Percentiles rank a stretch among this genome's conserved stretches.
These are phyloP conservation scores for Limnephilus auricula DNA, from an alignment of 2,888 invertebrate genomes.

Conservation along the genomic window DNA sequence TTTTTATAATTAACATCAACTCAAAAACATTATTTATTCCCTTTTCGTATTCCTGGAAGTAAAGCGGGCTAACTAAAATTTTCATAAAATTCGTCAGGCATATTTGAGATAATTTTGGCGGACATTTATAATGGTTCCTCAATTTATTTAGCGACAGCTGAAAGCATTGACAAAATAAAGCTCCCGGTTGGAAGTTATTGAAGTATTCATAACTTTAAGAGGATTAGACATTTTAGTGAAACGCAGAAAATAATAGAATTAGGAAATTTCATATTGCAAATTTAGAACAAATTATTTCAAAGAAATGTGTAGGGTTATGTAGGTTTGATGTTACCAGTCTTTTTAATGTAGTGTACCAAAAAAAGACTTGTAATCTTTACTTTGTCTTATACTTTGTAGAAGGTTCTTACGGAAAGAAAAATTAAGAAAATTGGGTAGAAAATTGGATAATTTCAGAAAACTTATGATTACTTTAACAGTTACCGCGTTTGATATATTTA, in stretches of 20 bases:
- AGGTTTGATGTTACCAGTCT: too few species aligned
- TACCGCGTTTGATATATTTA: too few species aligned
- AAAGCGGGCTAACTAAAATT: neutral
- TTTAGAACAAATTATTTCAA: too few species aligned
- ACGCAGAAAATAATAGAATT: neutral
- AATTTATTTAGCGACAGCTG: neutral
- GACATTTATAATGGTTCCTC: neutral
- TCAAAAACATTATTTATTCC: constrained; percentile 24
- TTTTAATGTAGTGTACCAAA: too few species aligned
- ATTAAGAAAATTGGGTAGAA: too few species aligned
- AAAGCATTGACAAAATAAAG: neutral
- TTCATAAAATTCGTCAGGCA: constrained; percentile 19
- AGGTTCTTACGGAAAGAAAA: too few species aligned
- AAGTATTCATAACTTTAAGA: constrained; percentile 2
- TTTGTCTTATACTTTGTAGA: too few species aligned
- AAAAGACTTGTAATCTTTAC: too few species aligned
- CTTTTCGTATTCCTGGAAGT: constrained; percentile 2
- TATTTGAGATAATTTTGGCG: constrained; percentile 3
- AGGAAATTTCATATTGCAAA: too few species aligned
- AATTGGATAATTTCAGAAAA: too few species aligned
- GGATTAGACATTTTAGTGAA: neutral
- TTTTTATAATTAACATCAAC: constrained; percentile 31
- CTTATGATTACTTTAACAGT: too few species aligned
- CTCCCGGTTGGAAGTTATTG: neutral
- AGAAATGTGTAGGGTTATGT: too few species aligned